Conservation (phyloP, 2,797 vertebrate genomes). For the Notolepis coatsorum region DNA sequence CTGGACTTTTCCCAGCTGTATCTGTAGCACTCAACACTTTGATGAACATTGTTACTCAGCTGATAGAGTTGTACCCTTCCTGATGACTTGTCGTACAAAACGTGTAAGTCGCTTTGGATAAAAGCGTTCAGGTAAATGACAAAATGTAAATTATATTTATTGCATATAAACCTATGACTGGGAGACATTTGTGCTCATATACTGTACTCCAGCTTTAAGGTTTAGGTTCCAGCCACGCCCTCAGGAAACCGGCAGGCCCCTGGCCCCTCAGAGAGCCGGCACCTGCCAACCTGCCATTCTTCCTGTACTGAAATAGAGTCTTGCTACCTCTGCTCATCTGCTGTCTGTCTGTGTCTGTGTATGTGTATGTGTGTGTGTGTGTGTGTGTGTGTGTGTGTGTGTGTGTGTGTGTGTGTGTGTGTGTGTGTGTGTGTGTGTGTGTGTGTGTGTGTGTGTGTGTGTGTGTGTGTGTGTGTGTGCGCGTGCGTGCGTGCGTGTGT, state of each 20-base stretch:
- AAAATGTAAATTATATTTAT: too few relatives aligned
- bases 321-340: slow-evolving; percentile 20
- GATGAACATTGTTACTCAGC: too few relatives aligned
- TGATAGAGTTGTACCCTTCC: too few relatives aligned
- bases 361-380: neutral
- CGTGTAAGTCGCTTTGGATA: too few relatives aligned
- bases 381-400: slow-evolving; percentile 20
- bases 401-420: neutral
- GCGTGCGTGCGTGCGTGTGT: slow-evolving; percentile 10
- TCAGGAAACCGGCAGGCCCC: slow-evolving; percentile 41
- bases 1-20: too few relatives aligned
- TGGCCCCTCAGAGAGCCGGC: slow-evolving; percentile 30
- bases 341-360: neutral
- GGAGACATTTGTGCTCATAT: too few relatives aligned
- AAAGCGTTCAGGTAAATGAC: too few relatives aligned
- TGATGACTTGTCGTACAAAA: too few relatives aligned
- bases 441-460: slow-evolving; percentile 12
- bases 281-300: slow-evolving; percentile 59
- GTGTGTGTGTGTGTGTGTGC: slow-evolving; percentile 6
- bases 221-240: too few relatives aligned
- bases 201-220: too few relatives aligned
- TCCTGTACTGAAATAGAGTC: slow-evolving; percentile 59
- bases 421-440: neutral
- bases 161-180: too few relatives aligned
- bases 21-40: too few relatives aligned